These are phyloP conservation scores for Drosophila austrosaltans DNA, from an alignment of 2,888 invertebrate genomes.

Conservation along the genomic window DNA sequence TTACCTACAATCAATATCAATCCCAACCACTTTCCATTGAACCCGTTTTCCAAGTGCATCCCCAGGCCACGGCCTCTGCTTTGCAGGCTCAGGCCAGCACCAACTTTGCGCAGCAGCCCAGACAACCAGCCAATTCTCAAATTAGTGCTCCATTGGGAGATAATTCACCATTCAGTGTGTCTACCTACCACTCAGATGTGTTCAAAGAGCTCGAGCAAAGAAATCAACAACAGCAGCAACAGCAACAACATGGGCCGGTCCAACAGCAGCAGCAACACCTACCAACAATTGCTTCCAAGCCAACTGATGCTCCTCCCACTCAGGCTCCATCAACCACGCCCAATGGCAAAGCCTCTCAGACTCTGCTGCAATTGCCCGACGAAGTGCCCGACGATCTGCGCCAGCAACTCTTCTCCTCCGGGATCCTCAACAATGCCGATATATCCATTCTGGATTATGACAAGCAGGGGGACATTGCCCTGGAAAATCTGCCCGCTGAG, in stretches of 20 bases:
- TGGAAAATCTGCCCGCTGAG: conserved; percentile 92
- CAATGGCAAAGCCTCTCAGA: conserved; percentile 71
- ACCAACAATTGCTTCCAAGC: conserved; percentile 17
- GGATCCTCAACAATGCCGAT: conserved; percentile 93
- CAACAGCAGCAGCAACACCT: conserved; percentile 19
- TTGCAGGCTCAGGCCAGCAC: conserved; percentile 67
- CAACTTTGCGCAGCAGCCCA: conserved; percentile 74
- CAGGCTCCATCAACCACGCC: conserved; percentile 24
- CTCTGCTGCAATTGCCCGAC: conserved; percentile 88
- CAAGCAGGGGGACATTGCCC: conserved; percentile 92
- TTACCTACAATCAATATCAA: conserved; percentile 66
- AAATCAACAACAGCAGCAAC: conserved; percentile 48
- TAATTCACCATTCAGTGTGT: conserved; percentile 81
- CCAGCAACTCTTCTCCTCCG: conserved; percentile 92
- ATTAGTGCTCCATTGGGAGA: conserved; percentile 38
- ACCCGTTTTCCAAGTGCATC: conserved; percentile 65
- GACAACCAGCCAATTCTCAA: conserved; percentile 52
- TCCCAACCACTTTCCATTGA: conserved; percentile 45
- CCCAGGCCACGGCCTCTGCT: conserved; percentile 65
- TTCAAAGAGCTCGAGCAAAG: conserved; percentile 81
- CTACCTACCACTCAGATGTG: conserved; percentile 82
- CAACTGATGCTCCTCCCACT: conserved; percentile 15
- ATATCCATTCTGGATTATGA: conserved; percentile 94
- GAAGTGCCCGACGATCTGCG: conserved; percentile 95
- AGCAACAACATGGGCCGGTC: conserved; percentile 29